Evolutionary conservation across 2,888 invertebrate genomes (phyloP).

Genomic region (Dicycla oo): DNA sequence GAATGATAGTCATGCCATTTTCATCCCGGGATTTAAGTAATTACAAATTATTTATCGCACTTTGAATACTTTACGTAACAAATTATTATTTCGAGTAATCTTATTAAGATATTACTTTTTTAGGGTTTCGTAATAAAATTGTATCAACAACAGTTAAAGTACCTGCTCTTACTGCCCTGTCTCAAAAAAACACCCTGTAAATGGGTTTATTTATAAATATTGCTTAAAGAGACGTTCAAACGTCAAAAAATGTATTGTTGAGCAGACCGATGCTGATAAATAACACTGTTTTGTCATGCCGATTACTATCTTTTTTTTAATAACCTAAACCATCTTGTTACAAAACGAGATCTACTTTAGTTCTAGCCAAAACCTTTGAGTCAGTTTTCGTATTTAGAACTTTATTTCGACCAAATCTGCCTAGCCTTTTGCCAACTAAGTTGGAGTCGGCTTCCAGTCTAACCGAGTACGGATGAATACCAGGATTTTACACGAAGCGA

Average conservation of each 20-base stretch:
- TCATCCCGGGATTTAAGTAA: neutral
- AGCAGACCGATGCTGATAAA: neutral
- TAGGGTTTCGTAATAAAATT: neutral
- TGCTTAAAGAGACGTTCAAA: neutral
- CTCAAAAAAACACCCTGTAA: neutral
- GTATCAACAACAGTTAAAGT: neutral
- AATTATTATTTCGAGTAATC: neutral
- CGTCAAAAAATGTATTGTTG: neutral
- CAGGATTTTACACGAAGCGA: neutral
- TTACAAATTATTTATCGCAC: neutral
- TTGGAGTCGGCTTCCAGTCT: neutral
- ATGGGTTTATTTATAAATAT: neutral
- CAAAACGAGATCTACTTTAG: neutral
- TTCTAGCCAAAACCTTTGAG: neutral
- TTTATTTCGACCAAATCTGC: neutral
- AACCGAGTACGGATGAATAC: neutral
- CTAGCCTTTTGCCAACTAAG: neutral
- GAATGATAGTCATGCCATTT: neutral
- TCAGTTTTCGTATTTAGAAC: neutral
- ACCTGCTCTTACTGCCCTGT: neutral
- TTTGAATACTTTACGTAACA: neutral
- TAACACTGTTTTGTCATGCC: neutral
- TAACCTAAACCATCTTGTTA: neutral
- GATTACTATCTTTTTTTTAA: neutral
- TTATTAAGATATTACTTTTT: neutral